A percentile compares a stretch with the other conserved stretches of the same genome.
Evolutionary conservation across 2,113 vertebrate genomes (phyloP).

Genomic region (Sinocyclocheilus grahami): DNA sequence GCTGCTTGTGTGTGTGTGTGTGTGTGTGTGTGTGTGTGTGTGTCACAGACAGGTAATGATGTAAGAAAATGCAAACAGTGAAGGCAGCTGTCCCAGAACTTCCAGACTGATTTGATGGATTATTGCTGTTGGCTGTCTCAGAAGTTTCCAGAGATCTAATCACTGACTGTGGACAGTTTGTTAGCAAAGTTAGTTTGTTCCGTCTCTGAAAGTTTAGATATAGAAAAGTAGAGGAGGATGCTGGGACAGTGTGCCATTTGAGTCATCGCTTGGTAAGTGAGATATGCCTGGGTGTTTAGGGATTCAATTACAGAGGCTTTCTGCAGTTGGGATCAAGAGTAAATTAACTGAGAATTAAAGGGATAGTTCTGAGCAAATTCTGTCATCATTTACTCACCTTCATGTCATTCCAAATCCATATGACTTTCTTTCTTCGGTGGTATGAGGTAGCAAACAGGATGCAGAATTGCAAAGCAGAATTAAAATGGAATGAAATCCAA

Average conservation of each 20-base stretch:
- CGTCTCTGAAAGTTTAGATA: neutral
- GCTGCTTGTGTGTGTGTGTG: neutral
- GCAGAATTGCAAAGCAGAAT: neutral
- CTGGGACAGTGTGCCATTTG: neutral
- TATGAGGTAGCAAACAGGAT: neutral
- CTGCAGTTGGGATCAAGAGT: constrained; percentile 10
- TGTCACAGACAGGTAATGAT: constrained; percentile 41
- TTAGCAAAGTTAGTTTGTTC: constrained; percentile 17
- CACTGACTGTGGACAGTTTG: constrained; percentile 30
- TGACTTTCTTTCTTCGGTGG: neutral
- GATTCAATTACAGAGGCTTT: constrained; percentile 47
- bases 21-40: constrained; percentile 4
- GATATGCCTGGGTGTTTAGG: constrained; percentile 21
- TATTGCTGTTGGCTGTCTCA: constrained; percentile 44
- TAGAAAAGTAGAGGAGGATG: neutral
- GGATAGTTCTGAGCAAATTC: neutral
- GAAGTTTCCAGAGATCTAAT: constrained; percentile 48
- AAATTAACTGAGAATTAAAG: constrained; percentile 16
- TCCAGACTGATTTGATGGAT: constrained; percentile 52
- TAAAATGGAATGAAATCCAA: neutral
- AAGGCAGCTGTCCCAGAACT: constrained; percentile 41
- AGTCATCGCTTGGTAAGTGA: constrained; percentile 13
- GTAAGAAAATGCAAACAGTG: constrained; percentile 48
- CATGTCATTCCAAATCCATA: neutral
- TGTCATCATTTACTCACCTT: neutral